phyloP scores from a whole-genome alignment of 1,140 invertebrate species.

The Proctacanthus coquilletti region DNA sequence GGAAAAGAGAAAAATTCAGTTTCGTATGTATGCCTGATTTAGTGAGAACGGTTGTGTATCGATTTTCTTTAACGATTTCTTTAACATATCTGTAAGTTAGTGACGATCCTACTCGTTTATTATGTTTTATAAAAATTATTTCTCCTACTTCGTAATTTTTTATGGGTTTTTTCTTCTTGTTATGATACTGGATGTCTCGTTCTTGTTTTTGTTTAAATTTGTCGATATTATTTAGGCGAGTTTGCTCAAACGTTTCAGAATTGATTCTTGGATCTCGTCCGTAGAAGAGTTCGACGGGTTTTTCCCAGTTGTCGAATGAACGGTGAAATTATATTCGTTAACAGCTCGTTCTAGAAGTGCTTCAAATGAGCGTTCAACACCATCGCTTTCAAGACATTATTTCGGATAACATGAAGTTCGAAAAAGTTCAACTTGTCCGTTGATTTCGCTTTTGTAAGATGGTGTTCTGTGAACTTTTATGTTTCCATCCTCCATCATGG shows the following conservation, averaged over 20 bases:
- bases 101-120: neutral
- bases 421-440: neutral
- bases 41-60: no score
- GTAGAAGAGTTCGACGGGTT: neutral
- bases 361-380: neutral
- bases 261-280: neutral
- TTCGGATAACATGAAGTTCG: neutral
- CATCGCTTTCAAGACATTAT: neutral
- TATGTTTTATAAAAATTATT: neutral
- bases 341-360: neutral
- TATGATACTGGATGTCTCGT: neutral
- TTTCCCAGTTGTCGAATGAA: conserved; percentile 1
- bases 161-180: neutral
- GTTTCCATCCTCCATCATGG: neutral
- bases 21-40: no score
- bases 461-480: neutral
- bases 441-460: neutral
- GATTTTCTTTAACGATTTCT: neutral
- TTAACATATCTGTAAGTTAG: neutral
- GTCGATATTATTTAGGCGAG: neutral
- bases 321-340: neutral
- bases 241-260: no score
- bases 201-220: neutral
- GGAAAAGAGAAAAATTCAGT: no score
- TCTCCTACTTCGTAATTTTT: neutral